phyloP scores from a whole-genome alignment of 2,797 vertebrate genomes.

The Dallia pectoralis region DNA sequence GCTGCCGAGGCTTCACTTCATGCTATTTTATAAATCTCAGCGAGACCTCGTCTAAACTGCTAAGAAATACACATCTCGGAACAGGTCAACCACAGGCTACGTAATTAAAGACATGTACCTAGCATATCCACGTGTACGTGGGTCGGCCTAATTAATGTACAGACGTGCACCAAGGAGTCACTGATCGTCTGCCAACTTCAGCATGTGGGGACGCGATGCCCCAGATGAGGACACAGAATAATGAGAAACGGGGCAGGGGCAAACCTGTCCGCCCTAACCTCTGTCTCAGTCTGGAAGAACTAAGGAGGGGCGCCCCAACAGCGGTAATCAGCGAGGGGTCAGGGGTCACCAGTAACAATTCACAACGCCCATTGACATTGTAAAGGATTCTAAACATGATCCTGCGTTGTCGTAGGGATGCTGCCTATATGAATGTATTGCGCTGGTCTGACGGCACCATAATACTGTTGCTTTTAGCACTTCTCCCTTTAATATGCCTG shows the following conservation, averaged over 20 bases:
- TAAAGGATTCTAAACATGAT: constrained; percentile 27
- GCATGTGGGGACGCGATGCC: constrained; percentile 56
- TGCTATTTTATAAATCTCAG: constrained; percentile 43
- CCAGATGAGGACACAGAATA: constrained; percentile 54
- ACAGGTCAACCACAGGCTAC: constrained; percentile 52
- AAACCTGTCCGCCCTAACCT: constrained; percentile 40
- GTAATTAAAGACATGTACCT: constrained; percentile 58
- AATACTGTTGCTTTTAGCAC: constrained; percentile 21
- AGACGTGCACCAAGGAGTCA: constrained; percentile 45
- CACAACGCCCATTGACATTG: constrained; percentile 32
- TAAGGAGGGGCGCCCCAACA: constrained; percentile 43
- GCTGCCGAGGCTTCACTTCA: constrained; percentile 38
- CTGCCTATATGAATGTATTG: constrained; percentile 30
- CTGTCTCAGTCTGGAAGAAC: constrained; percentile 48
- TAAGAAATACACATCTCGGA: constrained; percentile 21
- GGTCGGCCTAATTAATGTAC: constrained; percentile 60
- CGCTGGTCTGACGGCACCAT: constrained; percentile 30
- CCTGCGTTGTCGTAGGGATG: constrained; percentile 4
- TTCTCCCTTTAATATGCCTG: constrained; percentile 26
- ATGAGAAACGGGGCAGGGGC: constrained; percentile 45
- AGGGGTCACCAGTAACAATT: constrained; percentile 21
- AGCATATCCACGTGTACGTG: constrained; percentile 35
- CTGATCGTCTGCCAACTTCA: constrained; percentile 57
- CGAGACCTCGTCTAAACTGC: constrained; percentile 28
- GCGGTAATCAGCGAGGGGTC: constrained; percentile 39